phyloP scores from a whole-genome alignment of 2,888 invertebrate genomes.

The Smittia sp. region DNA sequence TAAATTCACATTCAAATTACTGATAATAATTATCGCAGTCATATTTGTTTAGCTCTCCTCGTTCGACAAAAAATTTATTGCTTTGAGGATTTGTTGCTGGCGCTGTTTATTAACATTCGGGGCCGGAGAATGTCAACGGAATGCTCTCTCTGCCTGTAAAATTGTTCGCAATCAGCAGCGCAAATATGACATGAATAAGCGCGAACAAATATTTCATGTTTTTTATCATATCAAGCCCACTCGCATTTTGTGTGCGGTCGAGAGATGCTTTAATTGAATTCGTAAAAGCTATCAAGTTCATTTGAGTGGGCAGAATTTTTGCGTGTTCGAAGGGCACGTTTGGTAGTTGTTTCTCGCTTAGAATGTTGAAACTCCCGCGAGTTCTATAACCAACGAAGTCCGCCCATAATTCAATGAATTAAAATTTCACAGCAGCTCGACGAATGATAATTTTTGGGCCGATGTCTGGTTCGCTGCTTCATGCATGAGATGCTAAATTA shows the following conservation, averaged over 20 bases:
- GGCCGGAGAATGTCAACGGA: not conserved
- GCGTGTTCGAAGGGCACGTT: too few relatives aligned
- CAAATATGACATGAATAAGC: slow-evolving; percentile 14
- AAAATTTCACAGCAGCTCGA: not conserved
- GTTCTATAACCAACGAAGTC: too few relatives aligned
- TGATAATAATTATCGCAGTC: slow-evolving; percentile 29
- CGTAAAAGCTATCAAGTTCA: not conserved
- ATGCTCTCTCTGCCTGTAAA: slow-evolving; percentile 3
- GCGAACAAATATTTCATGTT: not conserved
- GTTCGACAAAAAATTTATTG: not conserved
- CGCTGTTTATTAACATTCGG: not conserved
- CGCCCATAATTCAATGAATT: slow-evolving; percentile 14
- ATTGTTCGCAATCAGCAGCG: slow-evolving; percentile 17
- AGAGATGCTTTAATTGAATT: slow-evolving; percentile 14
- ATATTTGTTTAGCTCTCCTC: slow-evolving; percentile 1
- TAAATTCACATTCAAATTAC: slow-evolving; percentile 22
- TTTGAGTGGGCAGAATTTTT: not conserved
- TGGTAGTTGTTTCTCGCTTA: too few relatives aligned
- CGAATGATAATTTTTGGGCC: slow-evolving; percentile 3
- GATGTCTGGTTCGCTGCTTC: not conserved
- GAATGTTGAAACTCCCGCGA: too few relatives aligned
- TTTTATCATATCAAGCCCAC: slow-evolving; percentile 9
- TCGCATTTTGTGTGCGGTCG: not conserved
- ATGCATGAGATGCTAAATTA: slow-evolving; percentile 15
- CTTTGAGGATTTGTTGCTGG: not conserved